These are phyloP conservation scores for Xiphophorus maculatus DNA, from an alignment of 2,113 vertebrate species.

Conservation along the genomic window DNA sequence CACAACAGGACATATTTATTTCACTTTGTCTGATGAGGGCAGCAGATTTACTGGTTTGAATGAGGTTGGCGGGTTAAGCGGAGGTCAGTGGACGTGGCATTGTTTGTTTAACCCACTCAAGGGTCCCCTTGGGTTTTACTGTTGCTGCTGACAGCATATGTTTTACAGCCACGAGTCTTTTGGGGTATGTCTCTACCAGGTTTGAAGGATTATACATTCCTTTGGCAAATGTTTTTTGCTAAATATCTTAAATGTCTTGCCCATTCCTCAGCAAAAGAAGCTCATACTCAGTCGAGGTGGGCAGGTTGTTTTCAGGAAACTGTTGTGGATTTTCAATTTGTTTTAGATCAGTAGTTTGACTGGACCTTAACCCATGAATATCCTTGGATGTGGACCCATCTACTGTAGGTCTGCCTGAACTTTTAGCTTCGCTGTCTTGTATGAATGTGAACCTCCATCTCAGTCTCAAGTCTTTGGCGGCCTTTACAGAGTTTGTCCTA, in stretches of 20 bases:
- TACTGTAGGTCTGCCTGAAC: not conserved
- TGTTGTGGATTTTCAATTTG: too few relatives aligned
- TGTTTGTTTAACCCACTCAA: constrained; percentile 42
- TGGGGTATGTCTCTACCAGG: not conserved
- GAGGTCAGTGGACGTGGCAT: constrained; percentile 39
- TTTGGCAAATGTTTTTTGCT: not conserved
- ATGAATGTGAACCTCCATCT: not conserved
- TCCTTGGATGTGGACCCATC: not conserved
- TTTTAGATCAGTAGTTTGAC: not conserved
- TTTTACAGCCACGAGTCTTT: not conserved
- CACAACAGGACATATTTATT: constrained; percentile 32
- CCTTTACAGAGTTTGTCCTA: not conserved
- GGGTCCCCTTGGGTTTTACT: constrained; percentile 20
- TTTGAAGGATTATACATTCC: not conserved
- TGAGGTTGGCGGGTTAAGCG: constrained; percentile 32
- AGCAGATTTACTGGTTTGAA: constrained; percentile 12
- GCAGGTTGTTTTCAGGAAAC: too few relatives aligned
- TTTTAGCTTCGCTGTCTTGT: not conserved
- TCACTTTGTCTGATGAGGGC: constrained; percentile 29
- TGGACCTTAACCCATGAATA: not conserved
- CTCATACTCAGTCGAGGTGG: too few relatives aligned
- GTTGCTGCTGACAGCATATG: constrained; percentile 23
- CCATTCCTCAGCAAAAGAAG: not conserved
- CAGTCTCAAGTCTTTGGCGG: not conserved
- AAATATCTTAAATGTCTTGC: not conserved